Percentiles rank a stretch among this genome's conserved stretches.
phyloP scores from a whole-genome alignment of 2,888 invertebrate species.

The Cacoxenus indagator region DNA sequence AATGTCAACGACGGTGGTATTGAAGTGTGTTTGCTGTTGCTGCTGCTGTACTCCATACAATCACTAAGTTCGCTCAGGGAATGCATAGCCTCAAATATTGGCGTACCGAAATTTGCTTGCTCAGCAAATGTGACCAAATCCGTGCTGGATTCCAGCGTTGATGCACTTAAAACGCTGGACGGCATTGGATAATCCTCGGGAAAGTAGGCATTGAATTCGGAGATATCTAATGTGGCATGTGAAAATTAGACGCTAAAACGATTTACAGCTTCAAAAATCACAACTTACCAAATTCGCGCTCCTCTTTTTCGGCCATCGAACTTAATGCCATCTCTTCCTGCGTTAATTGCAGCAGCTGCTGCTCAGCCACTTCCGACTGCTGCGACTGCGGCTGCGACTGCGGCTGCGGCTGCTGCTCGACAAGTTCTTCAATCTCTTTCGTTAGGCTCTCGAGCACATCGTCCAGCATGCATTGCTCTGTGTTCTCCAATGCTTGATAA shows the following conservation, averaged over 20 bases:
- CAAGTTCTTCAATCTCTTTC: conserved; percentile 48
- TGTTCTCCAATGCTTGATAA: conserved; percentile 40
- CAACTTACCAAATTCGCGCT: conserved; percentile 49
- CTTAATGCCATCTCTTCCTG: conserved; percentile 31
- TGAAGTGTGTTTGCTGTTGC: not conserved
- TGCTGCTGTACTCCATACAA: not conserved
- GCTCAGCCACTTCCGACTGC: not conserved
- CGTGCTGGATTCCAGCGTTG: not conserved
- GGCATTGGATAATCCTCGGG: conserved; percentile 19
- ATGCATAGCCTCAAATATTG: not conserved
- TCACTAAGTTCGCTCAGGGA: not conserved
- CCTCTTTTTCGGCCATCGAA: conserved; percentile 36
- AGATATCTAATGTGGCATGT: conserved; percentile 16
- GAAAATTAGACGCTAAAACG: not conserved
- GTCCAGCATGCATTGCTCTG: conserved; percentile 48
- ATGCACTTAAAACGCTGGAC: not conserved
- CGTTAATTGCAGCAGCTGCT: conserved; percentile 17
- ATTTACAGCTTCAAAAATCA: not conserved
- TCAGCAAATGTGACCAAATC: not conserved
- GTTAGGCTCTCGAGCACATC: conserved; percentile 53
- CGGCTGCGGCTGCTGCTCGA: conserved; percentile 20
- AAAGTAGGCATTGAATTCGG: conserved; percentile 32
- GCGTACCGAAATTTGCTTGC: not conserved
- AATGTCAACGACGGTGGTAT: not conserved
- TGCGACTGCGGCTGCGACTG: not conserved